phyloP scores from a whole-genome alignment of 2,797 vertebrate species.

The Remorina albescens region DNA sequence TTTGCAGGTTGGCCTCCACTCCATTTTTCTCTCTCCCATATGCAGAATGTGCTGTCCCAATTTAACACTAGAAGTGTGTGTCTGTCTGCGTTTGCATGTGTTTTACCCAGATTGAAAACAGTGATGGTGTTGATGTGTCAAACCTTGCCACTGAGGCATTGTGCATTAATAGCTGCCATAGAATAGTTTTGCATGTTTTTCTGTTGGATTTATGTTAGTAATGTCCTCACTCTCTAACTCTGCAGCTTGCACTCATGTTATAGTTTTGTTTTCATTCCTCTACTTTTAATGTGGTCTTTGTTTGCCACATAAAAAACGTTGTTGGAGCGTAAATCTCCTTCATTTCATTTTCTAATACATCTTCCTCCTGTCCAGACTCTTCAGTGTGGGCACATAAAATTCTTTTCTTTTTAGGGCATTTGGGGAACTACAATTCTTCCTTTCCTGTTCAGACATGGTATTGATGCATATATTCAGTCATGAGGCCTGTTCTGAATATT shows the following conservation, averaged over 20 bases:
- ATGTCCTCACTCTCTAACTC: background rate
- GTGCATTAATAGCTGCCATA: background rate
- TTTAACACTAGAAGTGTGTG: background rate
- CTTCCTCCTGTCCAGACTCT: background rate
- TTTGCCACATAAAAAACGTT: background rate
- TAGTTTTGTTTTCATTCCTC: background rate
- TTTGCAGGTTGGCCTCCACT: conserved; percentile 76
- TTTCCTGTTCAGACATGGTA: no score
- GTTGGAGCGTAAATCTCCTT: background rate
- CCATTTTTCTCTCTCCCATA: conserved; percentile 38
- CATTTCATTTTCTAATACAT: background rate
- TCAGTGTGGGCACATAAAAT: background rate
- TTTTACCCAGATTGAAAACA: background rate
- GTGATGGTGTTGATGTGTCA: background rate
- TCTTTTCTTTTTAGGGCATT: no score
- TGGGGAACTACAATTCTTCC: no score
- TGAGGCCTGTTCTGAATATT: no score
- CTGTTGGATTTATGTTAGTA: background rate
- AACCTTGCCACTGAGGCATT: background rate
- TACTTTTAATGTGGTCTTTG: background rate
- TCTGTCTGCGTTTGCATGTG: conserved; percentile 25
- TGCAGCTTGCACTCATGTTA: background rate
- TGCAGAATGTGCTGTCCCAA: conserved; percentile 3
- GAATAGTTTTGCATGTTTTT: conserved; percentile 23
- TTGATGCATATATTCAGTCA: no score